phyloP scores from a whole-genome alignment of 1,140 invertebrate genomes.

The Paracyclopina nana region DNA sequence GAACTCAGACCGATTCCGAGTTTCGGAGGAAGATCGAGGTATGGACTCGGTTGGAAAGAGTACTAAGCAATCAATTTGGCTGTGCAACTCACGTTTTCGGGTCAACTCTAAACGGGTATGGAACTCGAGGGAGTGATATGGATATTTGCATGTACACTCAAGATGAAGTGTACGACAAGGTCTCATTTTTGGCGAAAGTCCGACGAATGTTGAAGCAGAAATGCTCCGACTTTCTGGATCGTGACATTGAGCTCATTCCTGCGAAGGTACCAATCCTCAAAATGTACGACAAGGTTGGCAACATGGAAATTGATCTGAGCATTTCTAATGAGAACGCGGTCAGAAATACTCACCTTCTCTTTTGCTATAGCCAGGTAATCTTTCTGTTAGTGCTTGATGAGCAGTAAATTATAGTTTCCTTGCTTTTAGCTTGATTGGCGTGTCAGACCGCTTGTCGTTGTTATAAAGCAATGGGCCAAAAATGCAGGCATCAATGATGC shows the following conservation, averaged over 20 bases:
- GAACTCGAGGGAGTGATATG: not conserved
- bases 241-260: not conserved
- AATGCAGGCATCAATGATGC: not conserved
- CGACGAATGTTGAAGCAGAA: no score
- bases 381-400: no score
- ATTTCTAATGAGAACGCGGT: not conserved
- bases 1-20: no score
- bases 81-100: no score
- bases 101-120: not conserved
- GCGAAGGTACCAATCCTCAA: not conserved
- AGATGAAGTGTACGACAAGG: no score
- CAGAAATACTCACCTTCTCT: not conserved
- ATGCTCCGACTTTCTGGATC: no score
- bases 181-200: no score
- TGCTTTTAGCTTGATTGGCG: not conserved
- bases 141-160: no score
- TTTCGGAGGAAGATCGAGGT: no score
- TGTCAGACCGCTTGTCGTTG: not conserved
- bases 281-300: not conserved
- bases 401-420: not conserved
- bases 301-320: not conserved
- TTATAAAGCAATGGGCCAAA: not conserved
- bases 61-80: no score
- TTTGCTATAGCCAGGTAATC: not conserved
- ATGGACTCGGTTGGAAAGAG: no score